These are phyloP conservation scores for Cheilosia pagana DNA, from an alignment of 2,888 invertebrate genomes.

Conservation along the genomic window DNA sequence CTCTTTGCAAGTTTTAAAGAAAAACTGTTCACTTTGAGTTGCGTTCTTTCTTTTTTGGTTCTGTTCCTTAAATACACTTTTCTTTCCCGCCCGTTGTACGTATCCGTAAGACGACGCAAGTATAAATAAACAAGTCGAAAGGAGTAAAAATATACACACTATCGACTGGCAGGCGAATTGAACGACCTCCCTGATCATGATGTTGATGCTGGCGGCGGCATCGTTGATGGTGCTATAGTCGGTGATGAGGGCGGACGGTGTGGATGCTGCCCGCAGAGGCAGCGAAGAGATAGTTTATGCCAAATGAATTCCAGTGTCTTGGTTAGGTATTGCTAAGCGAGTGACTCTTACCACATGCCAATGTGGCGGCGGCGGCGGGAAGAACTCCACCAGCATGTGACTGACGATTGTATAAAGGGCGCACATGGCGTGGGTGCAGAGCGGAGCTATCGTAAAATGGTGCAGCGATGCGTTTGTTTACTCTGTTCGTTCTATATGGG, in stretches of 20 bases:
- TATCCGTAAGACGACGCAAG: constrained; percentile 24
- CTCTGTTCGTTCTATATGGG: constrained; percentile 2
- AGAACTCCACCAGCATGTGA: constrained; percentile 6
- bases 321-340: constrained; percentile 10
- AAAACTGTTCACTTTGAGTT: no score
- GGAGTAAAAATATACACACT: constrained; percentile 27
- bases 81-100: neutral
- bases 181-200: constrained; percentile 64
- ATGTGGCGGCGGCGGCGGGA: constrained; percentile 1
- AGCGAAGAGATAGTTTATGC: constrained; percentile 42
- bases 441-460: constrained; percentile 40
- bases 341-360: constrained; percentile 51
- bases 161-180: constrained; percentile 13
- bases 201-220: constrained; percentile 25
- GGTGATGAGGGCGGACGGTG: no score
- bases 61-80: no score
- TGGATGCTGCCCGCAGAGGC: no score
- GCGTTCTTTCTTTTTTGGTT: no score
- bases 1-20: no score
- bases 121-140: constrained; percentile 55
- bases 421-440: constrained; percentile 9
- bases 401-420: constrained; percentile 10
- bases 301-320: constrained; percentile 19
- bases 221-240: neutral
- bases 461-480: constrained; percentile 51